A percentile compares a stretch with the other conserved stretches of the same genome.
Conservation (phyloP, 2,113 vertebrate genomes). For the Irena cyanogastra region DNA sequence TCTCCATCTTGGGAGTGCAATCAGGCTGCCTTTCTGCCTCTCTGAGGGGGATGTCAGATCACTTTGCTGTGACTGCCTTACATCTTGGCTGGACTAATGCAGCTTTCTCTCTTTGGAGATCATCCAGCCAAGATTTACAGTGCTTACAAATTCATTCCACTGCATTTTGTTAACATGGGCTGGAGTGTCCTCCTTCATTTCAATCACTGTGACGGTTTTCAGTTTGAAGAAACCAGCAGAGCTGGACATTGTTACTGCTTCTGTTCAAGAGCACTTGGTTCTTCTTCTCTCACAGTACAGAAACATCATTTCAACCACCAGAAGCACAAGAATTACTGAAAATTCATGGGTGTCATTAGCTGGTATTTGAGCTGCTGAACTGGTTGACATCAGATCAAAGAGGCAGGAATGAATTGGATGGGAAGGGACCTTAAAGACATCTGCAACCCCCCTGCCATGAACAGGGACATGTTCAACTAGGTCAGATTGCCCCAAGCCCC, state of each 20-base stretch:
- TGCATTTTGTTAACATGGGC: background rate
- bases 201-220: background rate
- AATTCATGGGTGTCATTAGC: background rate
- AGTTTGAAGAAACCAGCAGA: background rate
- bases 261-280: background rate
- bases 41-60: background rate
- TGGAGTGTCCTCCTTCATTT: slow-evolving; percentile 10
- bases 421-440: background rate
- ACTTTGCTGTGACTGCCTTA: background rate
- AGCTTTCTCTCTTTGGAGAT: slow-evolving; percentile 8
- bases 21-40: background rate
- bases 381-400: background rate
- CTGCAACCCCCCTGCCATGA: rapidly evolving
- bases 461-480: rapidly evolving
- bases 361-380: background rate
- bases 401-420: background rate
- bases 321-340: background rate
- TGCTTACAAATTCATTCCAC: background rate
- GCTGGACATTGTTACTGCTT: background rate
- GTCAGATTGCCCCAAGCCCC: background rate
- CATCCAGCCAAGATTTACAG: background rate
- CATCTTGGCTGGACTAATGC: background rate
- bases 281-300: background rate
- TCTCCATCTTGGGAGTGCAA: background rate
- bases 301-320: background rate